These are phyloP conservation scores for Sus cebifrons DNA, from an alignment of 2,797 vertebrate species.

Conservation along the genomic window DNA sequence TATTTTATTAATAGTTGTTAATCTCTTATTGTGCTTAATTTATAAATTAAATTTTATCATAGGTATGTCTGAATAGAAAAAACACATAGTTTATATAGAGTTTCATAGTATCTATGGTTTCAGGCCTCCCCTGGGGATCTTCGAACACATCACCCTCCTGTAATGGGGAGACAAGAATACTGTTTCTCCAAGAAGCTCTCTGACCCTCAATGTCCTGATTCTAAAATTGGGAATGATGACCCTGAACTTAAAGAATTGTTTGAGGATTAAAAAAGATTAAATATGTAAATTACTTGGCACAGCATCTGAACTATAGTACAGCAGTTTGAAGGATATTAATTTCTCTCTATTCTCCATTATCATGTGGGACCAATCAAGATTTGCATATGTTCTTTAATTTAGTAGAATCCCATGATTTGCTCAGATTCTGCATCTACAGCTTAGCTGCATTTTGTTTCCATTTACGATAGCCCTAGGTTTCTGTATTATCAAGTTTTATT, in stretches of 20 bases:
- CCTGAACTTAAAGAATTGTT: neutral
- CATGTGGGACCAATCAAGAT: neutral
- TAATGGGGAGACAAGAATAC: neutral
- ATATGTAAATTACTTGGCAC: neutral
- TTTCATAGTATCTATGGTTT: neutral
- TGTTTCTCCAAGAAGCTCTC: neutral
- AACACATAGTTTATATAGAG: neutral
- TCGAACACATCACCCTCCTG: neutral
- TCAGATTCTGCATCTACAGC: neutral
- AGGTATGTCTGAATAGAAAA: neutral
- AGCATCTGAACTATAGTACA: neutral
- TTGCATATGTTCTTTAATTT: neutral
- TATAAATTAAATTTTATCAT: neutral
- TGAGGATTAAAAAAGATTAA: neutral
- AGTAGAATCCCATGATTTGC: neutral
- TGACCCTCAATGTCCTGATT: neutral
- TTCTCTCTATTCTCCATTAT: neutral
- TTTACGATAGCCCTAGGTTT: neutral
- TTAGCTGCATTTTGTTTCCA: neutral
- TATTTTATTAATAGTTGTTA: neutral
- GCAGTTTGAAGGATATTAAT: neutral
- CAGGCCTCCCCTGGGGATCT: neutral
- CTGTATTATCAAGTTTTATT: slow-evolving; percentile 25
- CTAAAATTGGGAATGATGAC: neutral
- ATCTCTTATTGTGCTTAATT: neutral